Evolutionary conservation across 1,140 invertebrate genomes (phyloP).

Genomic region (Drosophila jambulina): DNA sequence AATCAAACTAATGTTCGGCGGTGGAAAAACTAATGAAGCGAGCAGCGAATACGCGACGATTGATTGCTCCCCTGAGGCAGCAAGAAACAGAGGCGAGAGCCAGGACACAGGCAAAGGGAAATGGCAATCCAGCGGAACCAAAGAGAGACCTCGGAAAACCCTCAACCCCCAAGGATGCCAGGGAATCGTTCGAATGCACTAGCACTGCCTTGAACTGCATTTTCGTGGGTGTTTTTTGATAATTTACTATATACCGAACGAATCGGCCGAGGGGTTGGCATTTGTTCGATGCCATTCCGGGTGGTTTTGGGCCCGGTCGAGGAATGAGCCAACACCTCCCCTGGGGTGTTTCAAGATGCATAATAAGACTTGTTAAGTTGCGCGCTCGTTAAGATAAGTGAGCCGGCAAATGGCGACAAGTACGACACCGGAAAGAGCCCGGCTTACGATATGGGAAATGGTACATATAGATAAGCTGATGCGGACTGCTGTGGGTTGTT

Average conservation of each 20-base stretch:
- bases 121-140: conserved; percentile 54
- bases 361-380: conserved; percentile 83
- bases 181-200: conserved; percentile 30
- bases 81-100: conserved; percentile 41
- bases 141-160: conserved; percentile 39
- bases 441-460: conserved; percentile 65
- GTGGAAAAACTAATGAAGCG: conserved; percentile 78
- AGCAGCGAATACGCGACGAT: conserved; percentile 76
- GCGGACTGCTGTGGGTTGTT: conserved; percentile 10
- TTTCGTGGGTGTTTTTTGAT: conserved; percentile 64
- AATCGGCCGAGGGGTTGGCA: conserved; percentile 40
- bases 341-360: conserved; percentile 64
- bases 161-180: conserved; percentile 24
- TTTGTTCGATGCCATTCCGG: not conserved
- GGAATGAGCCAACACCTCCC: conserved; percentile 38
- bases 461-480: conserved; percentile 41
- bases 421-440: conserved; percentile 72
- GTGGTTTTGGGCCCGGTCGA: conserved; percentile 11
- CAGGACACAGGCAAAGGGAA: conserved; percentile 5
- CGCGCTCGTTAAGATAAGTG: conserved; percentile 83
- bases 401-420: conserved; percentile 80
- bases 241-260: conserved; percentile 56
- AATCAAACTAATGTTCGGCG: conserved; percentile 73
- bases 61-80: conserved; percentile 79
- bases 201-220: conserved; percentile 50